Conservation (phyloP, 2,797 vertebrate species). For the Triplophysa yarkandensis region DNA sequence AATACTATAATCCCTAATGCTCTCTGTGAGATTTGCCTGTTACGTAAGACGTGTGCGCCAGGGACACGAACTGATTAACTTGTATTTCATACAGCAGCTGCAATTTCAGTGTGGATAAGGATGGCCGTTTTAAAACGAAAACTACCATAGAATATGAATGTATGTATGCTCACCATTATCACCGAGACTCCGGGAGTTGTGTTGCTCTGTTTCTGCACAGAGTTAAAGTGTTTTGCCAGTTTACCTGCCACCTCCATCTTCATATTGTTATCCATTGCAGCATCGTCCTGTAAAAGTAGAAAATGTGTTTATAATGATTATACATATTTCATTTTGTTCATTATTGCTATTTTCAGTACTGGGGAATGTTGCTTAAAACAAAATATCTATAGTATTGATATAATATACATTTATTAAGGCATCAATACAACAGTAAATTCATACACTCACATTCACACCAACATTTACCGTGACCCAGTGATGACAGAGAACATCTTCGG, state of each 20-base stretch:
- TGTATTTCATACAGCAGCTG: background rate
- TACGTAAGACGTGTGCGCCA: constrained; percentile 30
- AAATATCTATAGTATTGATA: too few species aligned
- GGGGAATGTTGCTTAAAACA: too few species aligned
- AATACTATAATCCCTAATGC: constrained; percentile 32
- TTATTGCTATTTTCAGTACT: too few species aligned
- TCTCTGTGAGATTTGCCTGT: constrained; percentile 27
- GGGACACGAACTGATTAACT: constrained; percentile 32
- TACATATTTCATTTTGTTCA: too few species aligned
- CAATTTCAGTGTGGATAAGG: constrained; percentile 4
- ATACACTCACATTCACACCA: constrained; percentile 8
- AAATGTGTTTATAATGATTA: too few species aligned
- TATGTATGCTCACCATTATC: constrained; percentile 86
- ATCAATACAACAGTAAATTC: background rate
- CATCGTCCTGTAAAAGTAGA: constrained; percentile 78
- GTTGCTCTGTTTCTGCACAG: constrained; percentile 84
- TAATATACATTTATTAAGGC: too few species aligned
- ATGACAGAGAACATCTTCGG: constrained; percentile 89
- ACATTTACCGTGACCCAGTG: constrained; percentile 91
- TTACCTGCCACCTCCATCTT: constrained; percentile 94
- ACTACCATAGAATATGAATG: constrained; percentile 4
- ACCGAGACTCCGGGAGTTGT: constrained; percentile 89
- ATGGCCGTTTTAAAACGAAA: background rate
- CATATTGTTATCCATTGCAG: constrained; percentile 89
- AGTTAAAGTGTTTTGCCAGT: constrained; percentile 95